These are phyloP conservation scores for Myathropa florea DNA, from an alignment of 2,888 invertebrate species.

Conservation along the genomic window DNA sequence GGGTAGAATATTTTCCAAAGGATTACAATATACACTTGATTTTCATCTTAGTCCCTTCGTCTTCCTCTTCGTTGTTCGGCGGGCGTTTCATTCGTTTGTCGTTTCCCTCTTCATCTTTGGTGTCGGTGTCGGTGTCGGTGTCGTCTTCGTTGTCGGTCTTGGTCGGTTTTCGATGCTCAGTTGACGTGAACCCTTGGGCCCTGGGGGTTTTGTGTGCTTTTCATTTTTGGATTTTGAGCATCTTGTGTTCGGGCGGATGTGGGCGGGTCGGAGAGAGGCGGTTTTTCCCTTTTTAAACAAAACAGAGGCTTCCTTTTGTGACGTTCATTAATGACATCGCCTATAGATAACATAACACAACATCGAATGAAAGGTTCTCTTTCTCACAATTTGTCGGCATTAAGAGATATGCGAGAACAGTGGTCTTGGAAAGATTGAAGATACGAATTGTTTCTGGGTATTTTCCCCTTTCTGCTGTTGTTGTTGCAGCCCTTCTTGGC, in stretches of 20 bases:
- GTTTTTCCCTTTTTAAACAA: slow-evolving; percentile 56
- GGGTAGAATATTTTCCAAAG: slow-evolving; percentile 68
- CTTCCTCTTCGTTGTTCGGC: slow-evolving; percentile 7
- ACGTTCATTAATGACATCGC: slow-evolving; percentile 69
- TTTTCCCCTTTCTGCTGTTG: neutral
- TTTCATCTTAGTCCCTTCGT: slow-evolving; percentile 52
- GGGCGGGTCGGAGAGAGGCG: slow-evolving; percentile 2
- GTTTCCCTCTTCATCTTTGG: neutral
- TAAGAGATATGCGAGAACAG: neutral
- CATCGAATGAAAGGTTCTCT: slow-evolving; percentile 45
- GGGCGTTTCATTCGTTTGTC: neutral
- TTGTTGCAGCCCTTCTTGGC: neutral
- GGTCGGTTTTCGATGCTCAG: neutral
- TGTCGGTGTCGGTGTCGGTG: neutral
- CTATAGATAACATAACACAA: slow-evolving; percentile 52
- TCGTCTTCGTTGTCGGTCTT: neutral
- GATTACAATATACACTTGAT: slow-evolving; percentile 69
- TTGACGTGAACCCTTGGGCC: slow-evolving; percentile 33
- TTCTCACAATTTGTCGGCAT: slow-evolving; percentile 35
- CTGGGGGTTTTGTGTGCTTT: neutral
- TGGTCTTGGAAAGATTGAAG: slow-evolving; percentile 28
- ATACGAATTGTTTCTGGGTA: slow-evolving; percentile 1
- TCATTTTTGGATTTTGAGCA: neutral
- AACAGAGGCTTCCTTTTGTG: slow-evolving; percentile 65
- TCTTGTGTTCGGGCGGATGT: too few species aligned